phyloP scores from a whole-genome alignment of 2,888 invertebrate genomes.

The Marasmarcha lunaedactyla region DNA sequence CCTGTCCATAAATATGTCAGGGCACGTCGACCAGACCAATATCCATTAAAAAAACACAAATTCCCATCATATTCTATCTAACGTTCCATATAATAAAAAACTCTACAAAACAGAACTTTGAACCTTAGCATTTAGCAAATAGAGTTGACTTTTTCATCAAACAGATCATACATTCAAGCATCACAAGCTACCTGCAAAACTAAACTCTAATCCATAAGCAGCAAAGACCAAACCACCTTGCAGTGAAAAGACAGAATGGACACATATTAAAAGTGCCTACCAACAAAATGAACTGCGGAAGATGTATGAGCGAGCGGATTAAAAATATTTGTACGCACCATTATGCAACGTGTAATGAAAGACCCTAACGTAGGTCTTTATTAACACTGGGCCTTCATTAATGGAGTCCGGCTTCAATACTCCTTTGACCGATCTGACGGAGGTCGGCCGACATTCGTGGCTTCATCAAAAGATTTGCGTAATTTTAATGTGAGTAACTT shows the following conservation, averaged over 20 bases:
- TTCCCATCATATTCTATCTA: constrained; percentile 33
- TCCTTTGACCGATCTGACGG: constrained; percentile 38
- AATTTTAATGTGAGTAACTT: constrained; percentile 5
- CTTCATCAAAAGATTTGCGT: constrained; percentile 13
- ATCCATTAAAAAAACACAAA: constrained; percentile 43
- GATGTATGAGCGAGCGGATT: constrained; percentile 66
- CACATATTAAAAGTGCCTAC: constrained; percentile 41
- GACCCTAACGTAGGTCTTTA: constrained; percentile 57
- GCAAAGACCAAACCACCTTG: neutral
- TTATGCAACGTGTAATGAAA: constrained; percentile 68
- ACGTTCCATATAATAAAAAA: constrained; percentile 28
- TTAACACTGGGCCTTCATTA: constrained; percentile 55
- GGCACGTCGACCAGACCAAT: constrained; percentile 37
- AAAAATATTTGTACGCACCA: constrained; percentile 69
- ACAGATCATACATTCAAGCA: no score
- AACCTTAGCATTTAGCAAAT: constrained; percentile 11
- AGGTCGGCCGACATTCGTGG: constrained; percentile 35
- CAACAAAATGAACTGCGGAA: constrained; percentile 64
- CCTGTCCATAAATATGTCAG: constrained; percentile 33
- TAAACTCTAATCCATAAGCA: neutral
- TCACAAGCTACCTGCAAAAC: neutral
- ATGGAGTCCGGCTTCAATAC: constrained; percentile 56
- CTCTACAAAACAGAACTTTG: constrained; percentile 11
- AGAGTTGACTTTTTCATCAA: constrained; percentile 17
- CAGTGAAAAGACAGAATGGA: constrained; percentile 12